Base-by-base conservation (phyloP, 2,797 vertebrate species). In the Arrhamphus sclerolepis region DNA sequence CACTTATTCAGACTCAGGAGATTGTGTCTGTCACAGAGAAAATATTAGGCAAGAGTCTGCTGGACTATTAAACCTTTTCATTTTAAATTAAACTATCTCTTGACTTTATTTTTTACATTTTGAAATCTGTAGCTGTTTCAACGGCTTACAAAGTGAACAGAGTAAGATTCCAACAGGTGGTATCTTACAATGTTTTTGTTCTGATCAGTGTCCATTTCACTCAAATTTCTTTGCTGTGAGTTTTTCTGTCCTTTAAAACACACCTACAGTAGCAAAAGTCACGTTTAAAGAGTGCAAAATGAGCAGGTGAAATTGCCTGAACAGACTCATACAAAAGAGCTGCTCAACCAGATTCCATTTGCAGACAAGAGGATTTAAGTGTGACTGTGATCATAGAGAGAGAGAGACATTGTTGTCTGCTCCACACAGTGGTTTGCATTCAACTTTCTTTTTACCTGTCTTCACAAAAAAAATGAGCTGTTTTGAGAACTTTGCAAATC, bases 391-490 rank as follows among this genome's bases (percentile, higher is more conserved):
- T 34, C 4, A 6, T 29, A 10, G 20, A 53, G 41, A 29, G 10
- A 11, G 31, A 34, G 28, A 24, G 28, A 46, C 18, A 0, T 16
- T 47, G 11, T 20, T 41, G 19, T 8, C 14, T 14, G 56, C 19
- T 26, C 28, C 41, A 8, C 6, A 1, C 49, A 9, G 58, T 5
- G 42, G 7, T 19, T 19, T 46, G 17, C 10, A 17, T 46, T 40
- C 22, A 43, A n/a, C 4, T 0, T 57, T 21, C 18, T 38, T 49
- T 16, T n/a, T 18, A n/a, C 21, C 16, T 46, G 3, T 18, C 41
- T 31, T 21, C 6, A 16, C n/a, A n/a, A n/a, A n/a, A n/a, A 86
- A 5, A 1, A 89, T 89, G 86, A 72, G 46, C 18, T 55, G 66
- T 56, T 39, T 83, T 1, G 24, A 66, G 28, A 26, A 31, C 17